Evolutionary conservation across 2,113 vertebrate species (phyloP).

Genomic region (Rhinolophus ferrumequinum): DNA sequence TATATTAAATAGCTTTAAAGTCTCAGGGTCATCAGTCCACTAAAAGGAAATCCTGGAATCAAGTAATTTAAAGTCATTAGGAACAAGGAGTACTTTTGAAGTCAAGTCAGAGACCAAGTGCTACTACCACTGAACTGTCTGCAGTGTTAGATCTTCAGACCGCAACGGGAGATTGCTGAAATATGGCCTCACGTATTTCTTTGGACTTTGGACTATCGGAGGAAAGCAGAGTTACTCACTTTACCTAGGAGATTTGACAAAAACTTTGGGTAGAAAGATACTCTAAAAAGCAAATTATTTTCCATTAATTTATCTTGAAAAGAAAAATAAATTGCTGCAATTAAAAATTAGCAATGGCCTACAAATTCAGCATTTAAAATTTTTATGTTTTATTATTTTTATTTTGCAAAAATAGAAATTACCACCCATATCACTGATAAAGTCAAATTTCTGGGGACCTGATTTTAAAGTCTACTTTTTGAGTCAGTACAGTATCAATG

Average conservation of each 20-base stretch:
- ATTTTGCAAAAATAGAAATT: neutral
- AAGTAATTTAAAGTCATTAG: slow-evolving; percentile 51
- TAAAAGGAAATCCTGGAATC: slow-evolving; percentile 75
- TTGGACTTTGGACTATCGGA: neutral
- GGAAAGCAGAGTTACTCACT: neutral
- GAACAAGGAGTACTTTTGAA: neutral
- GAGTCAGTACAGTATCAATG: neutral
- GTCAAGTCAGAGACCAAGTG: neutral
- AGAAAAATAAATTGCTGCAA: neutral
- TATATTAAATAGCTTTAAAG: slow-evolving; percentile 51
- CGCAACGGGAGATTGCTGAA: neutral
- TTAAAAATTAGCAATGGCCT: neutral
- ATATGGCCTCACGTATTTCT: neutral
- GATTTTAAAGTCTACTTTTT: slow-evolving; percentile 28
- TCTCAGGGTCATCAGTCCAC: neutral
- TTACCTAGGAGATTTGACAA: neutral
- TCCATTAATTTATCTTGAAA: slow-evolving; percentile 6
- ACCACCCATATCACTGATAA: neutral
- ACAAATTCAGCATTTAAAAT: neutral
- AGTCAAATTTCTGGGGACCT: neutral
- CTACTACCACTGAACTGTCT: neutral
- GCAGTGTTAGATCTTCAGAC: neutral
- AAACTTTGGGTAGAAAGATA: neutral
- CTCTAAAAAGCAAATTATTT: neutral
- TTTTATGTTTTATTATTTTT: neutral